phyloP scores from a whole-genome alignment of 2,797 vertebrate species.

The Argya squamiceps region DNA sequence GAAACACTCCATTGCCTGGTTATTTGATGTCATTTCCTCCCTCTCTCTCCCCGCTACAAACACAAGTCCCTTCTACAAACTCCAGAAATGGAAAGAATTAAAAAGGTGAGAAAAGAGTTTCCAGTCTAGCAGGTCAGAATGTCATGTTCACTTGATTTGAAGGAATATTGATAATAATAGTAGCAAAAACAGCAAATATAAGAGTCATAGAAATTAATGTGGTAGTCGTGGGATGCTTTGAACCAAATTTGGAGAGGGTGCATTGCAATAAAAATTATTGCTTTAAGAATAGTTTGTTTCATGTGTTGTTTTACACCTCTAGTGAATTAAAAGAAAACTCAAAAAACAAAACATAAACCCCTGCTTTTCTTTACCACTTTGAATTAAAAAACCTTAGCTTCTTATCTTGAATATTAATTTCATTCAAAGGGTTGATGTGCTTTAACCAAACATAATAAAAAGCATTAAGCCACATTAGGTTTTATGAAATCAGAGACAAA shows the following conservation, averaged over 20 bases:
- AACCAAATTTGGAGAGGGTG: not conserved
- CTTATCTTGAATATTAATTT: not conserved
- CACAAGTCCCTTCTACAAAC: not conserved
- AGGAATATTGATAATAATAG: not conserved
- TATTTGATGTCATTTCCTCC: not conserved
- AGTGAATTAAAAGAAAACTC: not conserved
- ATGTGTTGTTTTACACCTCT: not conserved
- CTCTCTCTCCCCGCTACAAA: not conserved
- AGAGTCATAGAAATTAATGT: not conserved
- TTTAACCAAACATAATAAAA: not conserved
- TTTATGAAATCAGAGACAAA: not conserved
- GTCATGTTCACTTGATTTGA: not conserved
- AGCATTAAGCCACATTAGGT: not conserved
- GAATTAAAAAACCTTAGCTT: not conserved
- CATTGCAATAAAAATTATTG: not conserved
- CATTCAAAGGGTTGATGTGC: not conserved
- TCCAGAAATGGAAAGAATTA: not conserved
- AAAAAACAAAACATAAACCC: not conserved
- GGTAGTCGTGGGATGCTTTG: not conserved
- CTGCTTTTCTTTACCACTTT: not conserved
- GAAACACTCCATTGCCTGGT: not conserved
- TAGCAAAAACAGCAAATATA: not conserved
- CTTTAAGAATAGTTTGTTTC: not conserved
- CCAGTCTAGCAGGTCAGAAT: not conserved
- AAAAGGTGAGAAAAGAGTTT: not conserved